phyloP scores from a whole-genome alignment of 2,888 invertebrate genomes.

The Capitulum mitella region DNA sequence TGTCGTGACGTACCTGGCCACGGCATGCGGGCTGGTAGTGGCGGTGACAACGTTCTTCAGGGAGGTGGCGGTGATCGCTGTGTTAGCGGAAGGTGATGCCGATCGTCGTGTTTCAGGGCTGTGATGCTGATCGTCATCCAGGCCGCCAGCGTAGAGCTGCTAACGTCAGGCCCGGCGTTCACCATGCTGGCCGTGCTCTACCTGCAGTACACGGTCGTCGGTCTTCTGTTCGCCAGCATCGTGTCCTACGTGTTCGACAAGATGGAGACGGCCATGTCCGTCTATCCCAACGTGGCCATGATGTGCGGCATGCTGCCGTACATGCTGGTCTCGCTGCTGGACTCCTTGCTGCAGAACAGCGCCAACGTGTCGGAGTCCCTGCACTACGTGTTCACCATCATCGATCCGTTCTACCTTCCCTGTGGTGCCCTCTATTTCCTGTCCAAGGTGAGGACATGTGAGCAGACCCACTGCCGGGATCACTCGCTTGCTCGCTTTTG shows the following conservation, averaged over 20 bases:
- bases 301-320: slow-evolving; percentile 69
- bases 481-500: no score
- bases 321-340: slow-evolving; percentile 60
- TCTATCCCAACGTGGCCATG: slow-evolving; percentile 66
- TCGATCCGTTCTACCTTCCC: slow-evolving; percentile 72
- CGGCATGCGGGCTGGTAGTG: no score
- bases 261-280: slow-evolving; percentile 71
- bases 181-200: slow-evolving; percentile 58
- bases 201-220: slow-evolving; percentile 64
- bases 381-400: slow-evolving; percentile 62
- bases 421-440: slow-evolving; percentile 75
- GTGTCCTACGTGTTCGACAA: slow-evolving; percentile 73
- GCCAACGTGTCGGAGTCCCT: slow-evolving; percentile 46
- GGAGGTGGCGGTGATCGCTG: no score
- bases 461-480: no score
- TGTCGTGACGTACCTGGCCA: slow-evolving; percentile 42
- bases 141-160: slow-evolving; percentile 59
- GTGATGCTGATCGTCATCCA: slow-evolving; percentile 31
- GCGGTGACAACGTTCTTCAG: no score
- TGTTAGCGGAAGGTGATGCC: no score
- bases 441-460: slow-evolving; percentile 61
- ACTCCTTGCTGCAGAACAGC: slow-evolving; percentile 49
- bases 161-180: slow-evolving; percentile 60
- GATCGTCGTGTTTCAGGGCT: no score
- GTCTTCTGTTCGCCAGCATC: slow-evolving; percentile 66